These are phyloP conservation scores for Epicauta chinensis DNA, from an alignment of 1,140 invertebrate species.

Conservation along the genomic window DNA sequence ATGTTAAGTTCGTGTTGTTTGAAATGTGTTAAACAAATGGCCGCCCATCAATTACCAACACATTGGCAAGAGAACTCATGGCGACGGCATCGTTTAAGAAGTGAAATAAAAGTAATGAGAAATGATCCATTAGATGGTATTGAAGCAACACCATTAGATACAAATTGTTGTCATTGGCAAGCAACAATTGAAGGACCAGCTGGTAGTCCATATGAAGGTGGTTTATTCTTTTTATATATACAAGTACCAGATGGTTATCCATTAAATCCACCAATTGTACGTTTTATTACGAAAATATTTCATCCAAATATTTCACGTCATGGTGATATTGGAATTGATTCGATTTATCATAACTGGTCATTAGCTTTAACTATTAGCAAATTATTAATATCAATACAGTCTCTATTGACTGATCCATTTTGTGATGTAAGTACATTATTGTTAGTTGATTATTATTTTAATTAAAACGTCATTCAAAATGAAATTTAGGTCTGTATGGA, in stretches of 20 bases:
- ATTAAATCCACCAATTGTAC: constrained; percentile 81
- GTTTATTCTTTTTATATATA: constrained; percentile 88
- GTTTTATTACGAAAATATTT: constrained; percentile 85
- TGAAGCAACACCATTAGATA: constrained; percentile 77
- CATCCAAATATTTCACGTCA: constrained; percentile 94
- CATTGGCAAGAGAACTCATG: constrained; percentile 64
- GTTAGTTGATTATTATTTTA: background rate
- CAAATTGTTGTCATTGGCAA: constrained; percentile 81
- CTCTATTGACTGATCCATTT: constrained; percentile 87
- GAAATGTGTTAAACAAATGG: constrained; percentile 76
- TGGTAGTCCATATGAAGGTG: constrained; percentile 89
- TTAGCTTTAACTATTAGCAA: constrained; percentile 88
- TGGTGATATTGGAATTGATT: constrained; percentile 94
- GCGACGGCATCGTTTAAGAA: constrained; percentile 64
- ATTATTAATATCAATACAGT: constrained; percentile 84
- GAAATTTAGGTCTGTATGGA: constrained; percentile 60
- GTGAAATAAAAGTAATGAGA: constrained; percentile 67
- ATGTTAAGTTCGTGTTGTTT: constrained; percentile 77
- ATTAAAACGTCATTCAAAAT: too few species aligned
- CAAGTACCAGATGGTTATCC: constrained; percentile 87
- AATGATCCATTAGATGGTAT: constrained; percentile 88
- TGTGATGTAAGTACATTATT: constrained; percentile 62
- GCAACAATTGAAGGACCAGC: constrained; percentile 83
- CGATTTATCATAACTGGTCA: constrained; percentile 94
- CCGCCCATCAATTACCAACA: constrained; percentile 52